Percentiles rank a stretch among this genome's conserved stretches.
phyloP scores from a whole-genome alignment of 2,888 invertebrate genomes.

The Agonopterix arenella region DNA sequence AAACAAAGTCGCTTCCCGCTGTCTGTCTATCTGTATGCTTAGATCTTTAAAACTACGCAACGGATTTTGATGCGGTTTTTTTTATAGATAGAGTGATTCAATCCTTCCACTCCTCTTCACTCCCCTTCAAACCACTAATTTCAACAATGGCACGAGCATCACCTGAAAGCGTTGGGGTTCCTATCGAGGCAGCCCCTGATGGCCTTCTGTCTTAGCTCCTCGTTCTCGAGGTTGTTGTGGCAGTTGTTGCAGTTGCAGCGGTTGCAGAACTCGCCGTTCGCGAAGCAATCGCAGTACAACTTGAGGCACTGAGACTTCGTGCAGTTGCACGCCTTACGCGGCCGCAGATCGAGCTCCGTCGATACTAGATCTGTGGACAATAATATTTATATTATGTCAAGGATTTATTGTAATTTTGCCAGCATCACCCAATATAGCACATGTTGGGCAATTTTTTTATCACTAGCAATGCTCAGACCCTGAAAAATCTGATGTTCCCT shows the following conservation, averaged over 20 bases:
- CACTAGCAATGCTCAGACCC: too few relatives aligned
- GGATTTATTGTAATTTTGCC: too few relatives aligned
- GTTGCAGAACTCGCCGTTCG: constrained; percentile 99
- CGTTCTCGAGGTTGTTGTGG: constrained; percentile 96
- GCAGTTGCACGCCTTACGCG: constrained; percentile 98
- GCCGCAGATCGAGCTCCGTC: constrained; percentile 71
- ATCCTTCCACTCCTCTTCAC: too few relatives aligned
- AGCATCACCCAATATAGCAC: background rate
- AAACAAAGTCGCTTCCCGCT: too few relatives aligned
- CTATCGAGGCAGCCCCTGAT: constrained; percentile 96
- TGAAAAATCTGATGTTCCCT: too few relatives aligned
- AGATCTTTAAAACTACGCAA: too few relatives aligned
- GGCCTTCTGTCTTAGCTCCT: constrained; percentile 95
- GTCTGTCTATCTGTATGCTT: too few relatives aligned
- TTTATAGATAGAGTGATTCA: too few relatives aligned
- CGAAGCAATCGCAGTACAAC: constrained; percentile 99
- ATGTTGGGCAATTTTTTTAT: background rate
- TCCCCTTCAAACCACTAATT: too few relatives aligned
- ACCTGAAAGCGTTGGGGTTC: constrained; percentile 96
- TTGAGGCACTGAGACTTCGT: constrained; percentile 99
- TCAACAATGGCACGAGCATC: background rate
- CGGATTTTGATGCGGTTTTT: too few relatives aligned
- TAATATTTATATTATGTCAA: too few relatives aligned
- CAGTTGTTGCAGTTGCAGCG: constrained; percentile 99
- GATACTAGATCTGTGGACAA: constrained; percentile 30